Base-by-base conservation (phyloP, 2,797 vertebrate genomes). In the Darevskia nairensis region DNA sequence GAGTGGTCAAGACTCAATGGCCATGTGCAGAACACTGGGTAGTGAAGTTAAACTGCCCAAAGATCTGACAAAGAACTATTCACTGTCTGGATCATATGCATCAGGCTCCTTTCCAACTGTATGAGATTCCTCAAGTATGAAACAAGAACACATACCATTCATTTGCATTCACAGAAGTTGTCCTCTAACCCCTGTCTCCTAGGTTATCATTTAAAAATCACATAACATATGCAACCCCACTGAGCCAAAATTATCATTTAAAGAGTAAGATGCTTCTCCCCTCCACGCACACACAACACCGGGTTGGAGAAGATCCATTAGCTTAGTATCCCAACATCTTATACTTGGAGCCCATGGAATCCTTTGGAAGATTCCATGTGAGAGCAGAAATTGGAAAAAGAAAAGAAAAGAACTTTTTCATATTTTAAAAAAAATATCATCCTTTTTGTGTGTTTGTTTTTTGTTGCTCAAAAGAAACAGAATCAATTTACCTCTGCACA, bases 401-500 rank as follows among this genome's bases (percentile, higher is more conserved):
- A 85, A 84, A 95, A 90, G 44, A 64, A 90, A 91, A 95, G 76
- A 91, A 92, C 44, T 89, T 92, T 92, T 35, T 23, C 15, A 15
- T 55, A 55, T 55, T 74, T 21, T 39, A 74, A 74, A 29, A 92
- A 86, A 91, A 94, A 91, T 85, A 55, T 15, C 93, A 93, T 93
- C 92, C 94, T 86, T 94, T 87, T 82, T 87, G 71, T 76, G 84
- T 85, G 83, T 85, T 76, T 66, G 71, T 50, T 89, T 80, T 50
- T 66, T 85, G 95, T 75, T 92, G 94, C 93, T 29, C 93, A 90
- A 89, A 86, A 93, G 90, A 95, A 96, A 95, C 94, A 92, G 92
- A 93, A 95, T 94, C 1, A 92, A 90, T 97, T 89, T 97, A 97
- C 96, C 96, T 96, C 96, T 90, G 94, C 95, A 96, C 93, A 96